Evolutionary conservation across 2,888 invertebrate species (phyloP).

Genomic region (Cordilura impudica): DNA sequence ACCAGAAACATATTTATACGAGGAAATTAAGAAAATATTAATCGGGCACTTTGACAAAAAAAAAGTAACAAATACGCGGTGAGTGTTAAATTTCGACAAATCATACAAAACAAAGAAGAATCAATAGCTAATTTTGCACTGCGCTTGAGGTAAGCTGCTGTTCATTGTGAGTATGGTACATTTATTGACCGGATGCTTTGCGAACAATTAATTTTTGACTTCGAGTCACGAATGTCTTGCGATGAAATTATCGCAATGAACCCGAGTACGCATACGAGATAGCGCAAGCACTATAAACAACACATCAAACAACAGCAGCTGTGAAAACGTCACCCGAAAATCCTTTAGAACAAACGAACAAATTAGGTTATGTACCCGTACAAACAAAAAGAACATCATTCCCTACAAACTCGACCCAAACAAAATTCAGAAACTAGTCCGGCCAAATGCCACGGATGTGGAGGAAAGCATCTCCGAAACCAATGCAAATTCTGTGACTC

Average conservation of each 20-base stretch:
- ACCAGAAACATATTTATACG: neutral
- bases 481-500: neutral
- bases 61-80: constrained; percentile 30
- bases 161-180: constrained; percentile 14
- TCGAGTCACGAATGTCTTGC: constrained; percentile 44
- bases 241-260: constrained; percentile 58
- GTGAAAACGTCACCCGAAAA: neutral
- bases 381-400: constrained; percentile 3
- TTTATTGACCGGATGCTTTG: constrained; percentile 55
- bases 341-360: constrained; percentile 20
- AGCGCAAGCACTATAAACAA: neutral
- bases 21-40: constrained; percentile 24
- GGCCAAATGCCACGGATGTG: neutral
- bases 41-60: constrained; percentile 17
- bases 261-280: constrained; percentile 36
- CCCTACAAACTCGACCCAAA: neutral
- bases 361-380: constrained; percentile 26
- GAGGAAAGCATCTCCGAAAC: neutral
- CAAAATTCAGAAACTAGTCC: too few species aligned
- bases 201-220: constrained; percentile 55
- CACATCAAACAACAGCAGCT: neutral
- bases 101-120: constrained; percentile 18
- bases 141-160: constrained; percentile 16
- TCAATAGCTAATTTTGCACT: constrained; percentile 33
- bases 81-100: constrained; percentile 39